Base-by-base conservation (phyloP, 2,113 vertebrate genomes). In the Phyllostomus discolor region DNA sequence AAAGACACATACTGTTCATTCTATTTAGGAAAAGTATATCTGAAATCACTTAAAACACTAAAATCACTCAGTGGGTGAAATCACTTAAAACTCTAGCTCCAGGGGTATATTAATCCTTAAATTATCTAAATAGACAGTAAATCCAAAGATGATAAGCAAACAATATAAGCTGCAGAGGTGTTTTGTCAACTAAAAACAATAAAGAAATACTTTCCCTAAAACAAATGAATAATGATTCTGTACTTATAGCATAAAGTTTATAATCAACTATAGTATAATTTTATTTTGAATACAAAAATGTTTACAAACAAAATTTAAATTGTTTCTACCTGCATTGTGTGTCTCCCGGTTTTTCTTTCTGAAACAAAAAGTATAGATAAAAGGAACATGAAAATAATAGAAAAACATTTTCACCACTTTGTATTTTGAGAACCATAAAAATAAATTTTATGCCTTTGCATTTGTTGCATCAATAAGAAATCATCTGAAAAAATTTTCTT, bases 331-430 rank as follows among this genome's bases (percentile, higher is more conserved):
- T 98, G 99, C 99, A 99, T 99, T 99, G 95, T 99, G 99, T 41
- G 99, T 99, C 98, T 99, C 99, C 95, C 99, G 99, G 97, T 99
- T 99, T 99, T 99, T 99, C 99, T 99, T 99, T 98, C 99, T 99
- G 98, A 98, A 99, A 98, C 85, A 95, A 20, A 92, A 22, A 96
- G 17, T 79, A 7, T 10, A 87, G 90, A 96, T 78, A 96, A 97
- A 92, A 67, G 87, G 22, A 80, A 97, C 5, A 81, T 93, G 90
- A 97, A 97, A 97, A 96, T 35, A 93, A 80, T 81, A 59, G 41
- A 17, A 41, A 73, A 95, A 89, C 54, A 86, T 76, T 95, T 87
- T 91, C 22, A 92, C 1, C 57, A 94, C 41, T 94, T 88, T 86
- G 50, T 67, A 90, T 33, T 95, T 92, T 91, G 54, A 88, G 73